Base-by-base conservation (phyloP, 2,888 invertebrate species). In the Listrodromus nycthemerus region DNA sequence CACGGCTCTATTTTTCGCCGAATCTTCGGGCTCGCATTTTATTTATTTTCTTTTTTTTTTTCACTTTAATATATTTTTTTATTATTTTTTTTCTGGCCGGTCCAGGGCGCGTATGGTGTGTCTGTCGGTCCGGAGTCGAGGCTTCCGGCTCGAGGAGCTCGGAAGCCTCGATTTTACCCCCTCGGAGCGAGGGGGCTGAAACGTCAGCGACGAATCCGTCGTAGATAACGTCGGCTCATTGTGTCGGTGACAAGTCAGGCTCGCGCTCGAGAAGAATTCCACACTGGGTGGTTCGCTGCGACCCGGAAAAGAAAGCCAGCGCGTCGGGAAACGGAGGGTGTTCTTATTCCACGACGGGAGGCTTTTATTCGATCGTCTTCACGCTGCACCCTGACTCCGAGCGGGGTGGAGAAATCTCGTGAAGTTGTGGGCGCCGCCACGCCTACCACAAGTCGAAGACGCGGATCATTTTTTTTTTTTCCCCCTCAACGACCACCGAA, bases 211-310 rank as follows among this genome's bases (percentile, higher is more conserved):
- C 87, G 88, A 90, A 90, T 89, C 88, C 89, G 86, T 89, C 89
- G 88, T 92, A 91, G 90, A 92, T 92, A 92, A 92, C 90, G 88
- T 86, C 80, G 89, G 84, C 89, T 90, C 89, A 91, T 92, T 91
- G 91, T 92, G 90, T 83, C 89, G 85, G 76, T 91, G 91, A 91
- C 91, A 90, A 90, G 89, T 85, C 89, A 86, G 86, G 63, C 74
- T 80, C 77, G 77, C 71, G 71, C 82, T 83, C 48, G 67, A 50
- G 75, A 81, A 81, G 76, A 83, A 81, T 83, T 77, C 78, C 69
- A 80, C 82, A 77, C 82, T 71, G 50, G 67, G 65, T 74, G 27
- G 78, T 80, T 84, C 83, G 75, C 67, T 67, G 61, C 58, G 30
- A n/a, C 27, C 50, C 77, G 24, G 52, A 61, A 77, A 73, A 73